These are phyloP conservation scores for Julus scandinavius DNA, from an alignment of 2,888 invertebrate species.

Conservation along the genomic window DNA sequence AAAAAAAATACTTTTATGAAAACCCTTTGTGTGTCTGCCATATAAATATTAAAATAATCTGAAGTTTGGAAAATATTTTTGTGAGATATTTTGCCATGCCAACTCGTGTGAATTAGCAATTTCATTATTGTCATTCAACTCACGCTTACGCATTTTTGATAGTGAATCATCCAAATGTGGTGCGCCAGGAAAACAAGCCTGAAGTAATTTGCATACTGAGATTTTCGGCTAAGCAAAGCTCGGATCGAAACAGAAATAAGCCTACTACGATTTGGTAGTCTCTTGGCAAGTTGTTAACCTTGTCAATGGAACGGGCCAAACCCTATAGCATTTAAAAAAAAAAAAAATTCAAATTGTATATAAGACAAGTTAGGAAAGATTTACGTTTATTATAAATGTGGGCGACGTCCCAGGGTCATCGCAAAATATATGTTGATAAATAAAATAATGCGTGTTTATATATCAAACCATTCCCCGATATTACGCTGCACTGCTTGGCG, in stretches of 20 bases:
- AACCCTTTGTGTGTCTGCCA: no score
- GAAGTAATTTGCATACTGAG: not conserved
- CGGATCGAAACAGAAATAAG: not conserved
- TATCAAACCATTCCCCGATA: not conserved
- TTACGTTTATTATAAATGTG: slow-evolving; percentile 18
- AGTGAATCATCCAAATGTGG: no score
- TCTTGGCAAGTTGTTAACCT: slow-evolving; percentile 10
- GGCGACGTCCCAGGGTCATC: slow-evolving; percentile 13
- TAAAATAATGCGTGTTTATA: slow-evolving; percentile 18
- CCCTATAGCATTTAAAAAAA: slow-evolving; percentile 10
- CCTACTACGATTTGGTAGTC: not conserved
- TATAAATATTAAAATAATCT: no score
- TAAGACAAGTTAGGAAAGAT: slow-evolving; percentile 13
- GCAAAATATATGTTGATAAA: slow-evolving; percentile 18
- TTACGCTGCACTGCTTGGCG: not conserved
- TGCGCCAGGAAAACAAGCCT: not conserved
- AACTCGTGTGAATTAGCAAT: no score
- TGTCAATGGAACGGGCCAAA: not conserved
- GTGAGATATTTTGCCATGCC: no score
- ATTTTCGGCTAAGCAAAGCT: not conserved
- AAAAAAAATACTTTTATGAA: no score
- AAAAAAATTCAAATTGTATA: not conserved
- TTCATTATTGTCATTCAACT: no score
- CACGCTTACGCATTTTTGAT: no score
- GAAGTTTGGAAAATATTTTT: no score